Base-by-base conservation (phyloP, 2,888 invertebrate genomes). In the Hyalella azteca region DNA sequence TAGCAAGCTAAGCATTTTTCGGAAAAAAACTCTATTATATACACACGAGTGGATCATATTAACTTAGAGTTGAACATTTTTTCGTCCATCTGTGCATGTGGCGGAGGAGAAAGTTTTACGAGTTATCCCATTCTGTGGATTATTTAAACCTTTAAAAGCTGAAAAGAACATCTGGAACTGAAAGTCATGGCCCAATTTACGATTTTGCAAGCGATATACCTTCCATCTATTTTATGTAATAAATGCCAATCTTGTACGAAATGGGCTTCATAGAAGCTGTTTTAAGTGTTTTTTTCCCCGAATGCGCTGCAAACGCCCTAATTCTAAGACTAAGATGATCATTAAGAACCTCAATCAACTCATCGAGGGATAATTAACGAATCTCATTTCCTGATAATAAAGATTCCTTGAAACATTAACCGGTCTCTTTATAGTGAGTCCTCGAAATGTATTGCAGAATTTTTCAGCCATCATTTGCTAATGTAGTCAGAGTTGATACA, bases 201-300 rank as follows among this genome's bases (percentile, higher is more conserved):
- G 54, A 29, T 29, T 29, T 9, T 22, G 54, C 13, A n/a, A 26
- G 26, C 54, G 26, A 54, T 54, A 54, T 54, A 22, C 26, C 22
- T 26, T 7, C 54, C 54, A 13, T 26, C 26, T 29, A 54, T 54
- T 54, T 54, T 54, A 26, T 26, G 54, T 5, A 26, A 54, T 54
- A 54, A 54, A 54, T 54, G 54, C 54, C 54, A 54, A 54, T 54
- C 54, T 54, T 54, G 26, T 54, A 26, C 22, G 54, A 54, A 54
- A 54, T 54, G 22, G 54, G 29, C 26, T 29, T 54, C 22, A 54
- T 54, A 54, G 29, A 54, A 54, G 29, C 54, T 54, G 54, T 54
- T 54, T n/a, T n/a, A n/a, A n/a, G n/a, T n/a, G n/a, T n/a, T n/a
- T n/a, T 26, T 54, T 54, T 26, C 54, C 29, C 11, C 22, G 26